These are phyloP conservation scores for Mythimna loreyi DNA, from an alignment of 2,888 invertebrate species.

Conservation along the genomic window DNA sequence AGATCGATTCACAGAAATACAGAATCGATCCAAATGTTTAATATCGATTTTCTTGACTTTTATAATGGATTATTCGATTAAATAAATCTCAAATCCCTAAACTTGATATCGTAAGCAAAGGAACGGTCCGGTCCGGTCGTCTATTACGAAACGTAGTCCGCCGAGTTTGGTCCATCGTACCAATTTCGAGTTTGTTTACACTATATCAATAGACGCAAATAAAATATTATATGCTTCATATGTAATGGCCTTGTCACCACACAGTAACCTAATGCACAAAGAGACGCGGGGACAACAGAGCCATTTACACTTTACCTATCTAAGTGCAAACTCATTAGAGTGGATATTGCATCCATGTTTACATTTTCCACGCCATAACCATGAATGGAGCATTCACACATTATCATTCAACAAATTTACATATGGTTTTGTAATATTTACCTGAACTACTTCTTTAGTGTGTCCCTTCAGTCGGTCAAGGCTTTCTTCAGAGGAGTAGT, in stretches of 20 bases:
- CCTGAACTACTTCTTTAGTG: constrained; percentile 84
- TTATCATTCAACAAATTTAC: constrained; percentile 32
- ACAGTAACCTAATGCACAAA: constrained; percentile 8
- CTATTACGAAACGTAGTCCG: too few species aligned
- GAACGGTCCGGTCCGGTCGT: too few species aligned
- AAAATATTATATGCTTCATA: not conserved
- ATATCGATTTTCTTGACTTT: too few species aligned
- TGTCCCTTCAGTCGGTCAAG: constrained; percentile 78
- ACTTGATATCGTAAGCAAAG: too few species aligned
- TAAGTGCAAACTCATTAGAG: constrained; percentile 29
- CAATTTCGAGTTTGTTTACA: too few species aligned
- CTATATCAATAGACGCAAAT: too few species aligned
- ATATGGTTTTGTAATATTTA: constrained; percentile 60
- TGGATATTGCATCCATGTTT: constrained; percentile 37
- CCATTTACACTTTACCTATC: constrained; percentile 25
- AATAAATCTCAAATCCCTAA: too few species aligned
- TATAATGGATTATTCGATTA: too few species aligned
- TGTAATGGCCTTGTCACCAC: constrained; percentile 26
- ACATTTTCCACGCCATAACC: constrained; percentile 31
- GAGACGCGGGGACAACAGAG: constrained; percentile 1
- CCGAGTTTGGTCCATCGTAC: too few species aligned
- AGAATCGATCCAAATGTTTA: too few species aligned
- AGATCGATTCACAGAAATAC: too few species aligned
- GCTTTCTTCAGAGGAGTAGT: constrained; percentile 91
- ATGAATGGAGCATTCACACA: constrained; percentile 37